Conservation (phyloP, 1,140 invertebrate genomes). For the Pristionchus pacificus region DNA sequence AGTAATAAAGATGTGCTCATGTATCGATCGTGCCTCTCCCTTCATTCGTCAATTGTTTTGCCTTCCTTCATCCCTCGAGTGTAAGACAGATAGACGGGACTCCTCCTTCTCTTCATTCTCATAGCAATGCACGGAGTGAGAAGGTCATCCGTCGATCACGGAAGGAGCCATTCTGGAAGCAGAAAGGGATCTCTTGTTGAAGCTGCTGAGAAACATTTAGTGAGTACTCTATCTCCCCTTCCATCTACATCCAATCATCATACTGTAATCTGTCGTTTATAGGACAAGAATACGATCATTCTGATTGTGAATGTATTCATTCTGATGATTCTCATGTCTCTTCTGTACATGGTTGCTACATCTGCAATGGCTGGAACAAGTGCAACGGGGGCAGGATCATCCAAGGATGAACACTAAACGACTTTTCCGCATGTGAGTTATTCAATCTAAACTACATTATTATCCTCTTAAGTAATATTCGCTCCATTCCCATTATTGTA, state of each 20-base stretch:
- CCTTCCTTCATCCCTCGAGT: no score
- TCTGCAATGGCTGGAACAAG: constrained; percentile 42
- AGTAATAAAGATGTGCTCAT: no score
- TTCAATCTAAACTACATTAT: no score
- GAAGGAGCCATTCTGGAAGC: not conserved
- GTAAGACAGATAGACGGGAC: no score
- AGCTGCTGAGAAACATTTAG: constrained; percentile 42
- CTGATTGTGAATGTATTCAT: constrained; percentile 45
- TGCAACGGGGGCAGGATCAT: constrained; percentile 11
- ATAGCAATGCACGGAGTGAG: not conserved
- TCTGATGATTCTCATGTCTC: constrained; percentile 39
- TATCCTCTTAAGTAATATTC: no score
- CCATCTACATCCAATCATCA: not conserved
- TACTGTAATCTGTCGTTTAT: not conserved
- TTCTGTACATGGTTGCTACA: constrained; percentile 47
- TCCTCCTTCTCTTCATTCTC: no score
- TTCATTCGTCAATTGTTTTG: no score
- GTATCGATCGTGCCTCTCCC: no score
- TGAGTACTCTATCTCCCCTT: not conserved
- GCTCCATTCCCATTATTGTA: no score
- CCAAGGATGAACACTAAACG: constrained; percentile 28
- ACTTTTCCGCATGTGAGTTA: not conserved
- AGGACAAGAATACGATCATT: constrained; percentile 48
- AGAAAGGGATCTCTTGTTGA: constrained; percentile 42
- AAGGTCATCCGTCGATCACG: not conserved